These are phyloP conservation scores for Leucophenga montana DNA, from an alignment of 2,888 invertebrate genomes.

Conservation along the genomic window DNA sequence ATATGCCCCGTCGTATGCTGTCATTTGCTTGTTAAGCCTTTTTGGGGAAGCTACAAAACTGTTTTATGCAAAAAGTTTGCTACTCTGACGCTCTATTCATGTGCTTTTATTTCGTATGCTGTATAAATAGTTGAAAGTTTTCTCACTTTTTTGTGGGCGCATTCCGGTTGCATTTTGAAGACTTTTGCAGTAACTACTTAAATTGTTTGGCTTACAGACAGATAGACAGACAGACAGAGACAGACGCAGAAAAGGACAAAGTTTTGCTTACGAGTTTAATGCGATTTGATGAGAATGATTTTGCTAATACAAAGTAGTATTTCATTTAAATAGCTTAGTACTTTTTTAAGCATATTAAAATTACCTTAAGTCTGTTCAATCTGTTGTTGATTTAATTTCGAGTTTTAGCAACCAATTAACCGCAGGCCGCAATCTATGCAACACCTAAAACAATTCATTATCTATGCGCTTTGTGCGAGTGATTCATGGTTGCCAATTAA, in stretches of 20 bases:
- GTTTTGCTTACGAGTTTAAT: slow-evolving; percentile 16
- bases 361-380: background rate
- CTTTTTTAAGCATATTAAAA: no score
- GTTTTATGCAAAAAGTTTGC: slow-evolving; percentile 17
- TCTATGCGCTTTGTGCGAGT: slow-evolving; percentile 45
- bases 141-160: background rate
- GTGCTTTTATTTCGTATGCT: background rate
- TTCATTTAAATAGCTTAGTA: background rate
- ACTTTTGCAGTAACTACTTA: slow-evolving; percentile 65
- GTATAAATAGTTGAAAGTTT: slow-evolving; percentile 8
- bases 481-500: slow-evolving; percentile 62
- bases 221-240: background rate
- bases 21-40: no score
- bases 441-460: slow-evolving; percentile 57
- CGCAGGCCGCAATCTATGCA: background rate
- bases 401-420: background rate
- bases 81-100: background rate
- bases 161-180: slow-evolving; percentile 54
- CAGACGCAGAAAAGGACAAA: slow-evolving; percentile 21
- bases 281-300: background rate
- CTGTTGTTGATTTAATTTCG: background rate
- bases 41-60: slow-evolving; percentile 4
- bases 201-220: slow-evolving; percentile 55
- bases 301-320: background rate
- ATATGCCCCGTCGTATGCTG: slow-evolving; percentile 1